Base-by-base conservation (phyloP, 1,140 invertebrate genomes). In the Macrosteles quadrilineatus region DNA sequence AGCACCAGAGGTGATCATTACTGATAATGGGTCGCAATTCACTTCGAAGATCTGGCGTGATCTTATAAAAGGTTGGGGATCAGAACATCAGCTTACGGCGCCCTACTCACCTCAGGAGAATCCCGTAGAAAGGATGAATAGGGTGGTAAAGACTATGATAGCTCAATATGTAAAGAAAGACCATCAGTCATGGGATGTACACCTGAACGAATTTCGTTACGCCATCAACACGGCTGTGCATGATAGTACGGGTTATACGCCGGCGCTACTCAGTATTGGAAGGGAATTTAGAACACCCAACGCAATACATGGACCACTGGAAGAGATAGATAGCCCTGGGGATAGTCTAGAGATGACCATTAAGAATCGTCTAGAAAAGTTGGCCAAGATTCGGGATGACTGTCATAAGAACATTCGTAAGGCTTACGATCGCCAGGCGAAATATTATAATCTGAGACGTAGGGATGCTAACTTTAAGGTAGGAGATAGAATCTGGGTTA, bases 71-170 rank as follows among this genome's bases (percentile, higher is more conserved):
- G 53, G 43, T 1, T 67, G 63, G 29, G 19, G 32, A 4, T 25
- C 67, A 0, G 30, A 30, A 29, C 30, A 50, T 25, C 40, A 47
- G 21, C 43, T 67, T 12, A 71, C 62, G 9, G 47, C 70, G 1
- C 45, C 50, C 9, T 83, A 83, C 68, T 79, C 81, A 67, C 77
- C 81, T 6, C 75, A 80, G 62, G 71, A 77, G 0, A 83, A 84
- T 65, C 77, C 77, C 0, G 77, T 78, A 0, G 82, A 84, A 72
- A 67, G 81, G 6, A 78, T 78, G 9, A 84, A 84, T 67, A 53
- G 79, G n/a, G 79, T 80, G 23, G 23, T 84, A 0, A 82, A 83
- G 67, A 73, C 75, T 1, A 78, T 79, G 73, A 71, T 83, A 0
- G 67, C 74, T 0, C 78, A 80, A 1, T 77, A 78, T 17, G 75